Evolutionary conservation across 2,797 vertebrate genomes (phyloP), one percentile per base, ranked within the genome.

Genomic region (Octomys mimax): DNA sequence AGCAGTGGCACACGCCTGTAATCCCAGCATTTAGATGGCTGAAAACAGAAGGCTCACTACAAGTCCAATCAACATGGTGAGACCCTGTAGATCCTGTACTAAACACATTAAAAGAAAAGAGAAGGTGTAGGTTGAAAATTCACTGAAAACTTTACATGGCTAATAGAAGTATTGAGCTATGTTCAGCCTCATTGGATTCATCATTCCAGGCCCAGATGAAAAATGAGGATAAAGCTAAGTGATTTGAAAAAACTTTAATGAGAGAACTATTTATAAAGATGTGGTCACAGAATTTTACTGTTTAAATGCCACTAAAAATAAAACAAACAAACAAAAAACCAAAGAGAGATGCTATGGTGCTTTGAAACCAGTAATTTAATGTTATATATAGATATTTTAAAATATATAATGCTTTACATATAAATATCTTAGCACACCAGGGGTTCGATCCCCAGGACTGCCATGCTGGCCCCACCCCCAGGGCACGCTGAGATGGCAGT

Each of bases 351-450:
- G 52, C 19, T 16, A 39, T 5, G 80, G 33, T 59, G 49, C 46
- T 36, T 33, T 66, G 28, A 46, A 42, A 28, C 57, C 14, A 78
- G 14, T 71, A 95, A 88, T 91, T 96, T 90, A 95, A 83, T 64
- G 31, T 36, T 33, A 24, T 52, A 39, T 11, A 11, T 64, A 42
- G 64, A 79, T 78, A 78, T 61, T 92, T 84, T 42, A 28, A 88
- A 57, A 57, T 8, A 77, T 11, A 61, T 16, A 84, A 57, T 61
- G 59, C 9, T 61, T 61, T 61, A 61, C 24, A 61, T 61, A 61
- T 61, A 61, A 61, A 26, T 26, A 42, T 42, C 42, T 42, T 42
- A 49, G 11, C 49, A 49, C 11, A 49, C 49, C 8, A 11, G 49
- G 49, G 8, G 49, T 49, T 49, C 9, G 49, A 49, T 49, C 49